Evolutionary conservation across 1,140 invertebrate species (phyloP), one percentile per base, ranked within the genome.

Genomic region (Sycophaga agraensis): DNA sequence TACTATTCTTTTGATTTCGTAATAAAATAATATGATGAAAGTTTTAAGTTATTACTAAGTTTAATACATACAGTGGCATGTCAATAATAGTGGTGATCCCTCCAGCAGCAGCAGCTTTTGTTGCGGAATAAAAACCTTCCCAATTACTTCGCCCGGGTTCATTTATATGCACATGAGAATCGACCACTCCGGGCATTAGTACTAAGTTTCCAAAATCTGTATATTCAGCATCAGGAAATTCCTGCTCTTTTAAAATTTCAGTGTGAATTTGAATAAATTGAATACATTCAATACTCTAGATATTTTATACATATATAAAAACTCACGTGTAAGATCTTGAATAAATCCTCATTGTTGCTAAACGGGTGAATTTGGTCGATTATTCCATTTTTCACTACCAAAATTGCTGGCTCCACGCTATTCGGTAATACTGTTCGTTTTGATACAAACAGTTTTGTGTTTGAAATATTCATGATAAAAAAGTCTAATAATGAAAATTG

Each of bases 131-230:
- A 77, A 87, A 91, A 5, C 88, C 88, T 76, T 91, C 89, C 87
- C 87, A 89, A 11, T 86, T 83, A 0, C 84, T 87, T 16, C 87
- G 79, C 0, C 93, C 93, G 1, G 93, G 93, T 75, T 95, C 93
- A 66, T 94, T 88, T 4, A 95, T 84, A 70, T 96, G 92, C 1
- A 95, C 92, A 73, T 96, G 93, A 0, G 92, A 86, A 78, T 96
- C 93, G 39, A 96, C 91, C 1, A 96, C 78, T 17, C 90, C 94
- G 11, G 93, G 87, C 82, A 96, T 86, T 17, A 91, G 59, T 2
- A 88, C 78, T 40, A 80, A 64, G 39, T 84, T 76, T 2, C 85
- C 87, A 49, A 84, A 86, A 74, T 89, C 84, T 35, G 70, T 35
- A 68, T 28, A n/a, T 14, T 34, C 22, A 16, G 67, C 63, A 5